Evolutionary conservation across 2,888 invertebrate species (phyloP).

Genomic region (Gnatocerus cornutus): DNA sequence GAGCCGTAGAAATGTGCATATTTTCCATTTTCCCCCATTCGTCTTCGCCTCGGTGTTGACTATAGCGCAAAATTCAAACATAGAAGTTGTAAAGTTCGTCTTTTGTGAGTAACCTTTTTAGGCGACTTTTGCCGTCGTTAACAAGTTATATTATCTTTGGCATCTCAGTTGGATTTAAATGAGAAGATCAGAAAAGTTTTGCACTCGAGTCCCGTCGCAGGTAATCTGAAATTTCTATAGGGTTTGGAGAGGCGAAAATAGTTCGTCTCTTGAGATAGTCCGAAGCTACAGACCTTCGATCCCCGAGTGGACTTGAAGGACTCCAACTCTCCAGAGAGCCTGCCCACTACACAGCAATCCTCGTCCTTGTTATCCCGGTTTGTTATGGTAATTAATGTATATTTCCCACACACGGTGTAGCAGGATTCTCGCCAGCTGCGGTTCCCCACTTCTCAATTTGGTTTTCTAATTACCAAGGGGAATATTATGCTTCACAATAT

Average conservation of each 20-base stretch:
- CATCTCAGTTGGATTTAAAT: slow-evolving; percentile 39
- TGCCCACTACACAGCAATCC: slow-evolving; percentile 54
- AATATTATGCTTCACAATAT: slow-evolving; percentile 33
- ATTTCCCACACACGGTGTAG: slow-evolving; percentile 55
- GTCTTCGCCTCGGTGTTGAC: not conserved
- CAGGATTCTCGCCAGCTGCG: slow-evolving; percentile 56
- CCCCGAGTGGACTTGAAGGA: slow-evolving; percentile 57
- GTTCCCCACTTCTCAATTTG: slow-evolving; percentile 60
- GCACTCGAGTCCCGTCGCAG: slow-evolving; percentile 23
- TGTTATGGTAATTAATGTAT: slow-evolving; percentile 65
- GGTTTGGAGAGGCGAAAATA: slow-evolving; percentile 36
- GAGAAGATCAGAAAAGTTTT: slow-evolving; percentile 42
- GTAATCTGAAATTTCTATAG: slow-evolving; percentile 45
- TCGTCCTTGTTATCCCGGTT: slow-evolving; percentile 60
- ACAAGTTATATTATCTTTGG: slow-evolving; percentile 33
- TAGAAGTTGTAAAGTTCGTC: not conserved
- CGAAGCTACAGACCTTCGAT: slow-evolving; percentile 53
- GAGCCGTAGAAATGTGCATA: too few species aligned
- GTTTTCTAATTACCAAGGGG: slow-evolving; percentile 58
- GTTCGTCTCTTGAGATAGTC: slow-evolving; percentile 49
- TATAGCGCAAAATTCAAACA: not conserved
- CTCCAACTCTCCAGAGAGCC: slow-evolving; percentile 54
- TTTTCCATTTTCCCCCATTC: too few species aligned
- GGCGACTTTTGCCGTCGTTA: slow-evolving; percentile 12
- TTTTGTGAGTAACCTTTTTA: slow-evolving; percentile 2